Evolutionary conservation across 2,888 invertebrate genomes (phyloP).

Genomic region (Thereva unica): DNA sequence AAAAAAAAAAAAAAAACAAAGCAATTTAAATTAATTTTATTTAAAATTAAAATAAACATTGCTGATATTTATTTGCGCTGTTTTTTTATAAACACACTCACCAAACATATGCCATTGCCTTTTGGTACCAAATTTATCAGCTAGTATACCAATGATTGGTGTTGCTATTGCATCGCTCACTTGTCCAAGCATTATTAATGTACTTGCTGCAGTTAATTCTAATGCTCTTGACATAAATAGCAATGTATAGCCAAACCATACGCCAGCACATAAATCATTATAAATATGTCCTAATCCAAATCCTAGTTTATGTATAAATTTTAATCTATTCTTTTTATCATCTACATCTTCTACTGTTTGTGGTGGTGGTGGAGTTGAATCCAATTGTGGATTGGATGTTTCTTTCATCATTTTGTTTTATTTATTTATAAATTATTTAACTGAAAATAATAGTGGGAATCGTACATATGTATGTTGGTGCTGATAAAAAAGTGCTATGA

Average conservation of each 20-base stretch:
- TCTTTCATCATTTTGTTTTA: no score
- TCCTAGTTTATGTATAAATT: constrained; percentile 58
- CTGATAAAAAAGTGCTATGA: no score
- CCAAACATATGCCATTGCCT: constrained; percentile 86
- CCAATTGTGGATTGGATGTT: no score
- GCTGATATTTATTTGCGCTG: background rate
- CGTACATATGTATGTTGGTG: no score
- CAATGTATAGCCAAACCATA: constrained; percentile 95
- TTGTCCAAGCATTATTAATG: constrained; percentile 72
- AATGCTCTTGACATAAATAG: constrained; percentile 75
- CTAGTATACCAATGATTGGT: constrained; percentile 79
- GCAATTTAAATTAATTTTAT: background rate
- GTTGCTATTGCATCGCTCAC: constrained; percentile 86
- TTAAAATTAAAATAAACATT: background rate
- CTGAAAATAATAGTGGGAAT: no score
- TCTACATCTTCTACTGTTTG: no score
- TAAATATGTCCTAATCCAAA: constrained; percentile 83
- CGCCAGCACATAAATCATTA: constrained; percentile 92
- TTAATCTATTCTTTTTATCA: constrained; percentile 13
- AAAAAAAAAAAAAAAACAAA: background rate
- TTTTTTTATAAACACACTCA: constrained; percentile 51
- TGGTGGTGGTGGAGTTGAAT: no score
- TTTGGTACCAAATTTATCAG: constrained; percentile 77
- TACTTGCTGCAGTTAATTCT: constrained; percentile 64
- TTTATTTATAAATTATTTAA: no score